Conservation (phyloP, 2,888 invertebrate species). For the Colostygia pectinataria region DNA sequence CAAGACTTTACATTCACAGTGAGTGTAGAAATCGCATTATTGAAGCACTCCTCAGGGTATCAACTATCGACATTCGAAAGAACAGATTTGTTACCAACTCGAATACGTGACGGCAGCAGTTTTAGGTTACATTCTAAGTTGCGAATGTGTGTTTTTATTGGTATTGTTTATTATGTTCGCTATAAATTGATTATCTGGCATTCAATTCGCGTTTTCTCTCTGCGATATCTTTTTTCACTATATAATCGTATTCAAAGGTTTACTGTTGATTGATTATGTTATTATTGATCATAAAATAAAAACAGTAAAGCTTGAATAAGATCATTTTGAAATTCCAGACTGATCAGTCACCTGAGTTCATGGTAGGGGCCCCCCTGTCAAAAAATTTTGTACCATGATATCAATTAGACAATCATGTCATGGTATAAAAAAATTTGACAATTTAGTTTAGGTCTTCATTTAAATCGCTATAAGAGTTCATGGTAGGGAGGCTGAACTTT, state of each 20-base stretch:
- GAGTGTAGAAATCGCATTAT: constrained; percentile 69
- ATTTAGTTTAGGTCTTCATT: too few relatives aligned
- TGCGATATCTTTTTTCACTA: neutral
- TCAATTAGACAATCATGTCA: too few relatives aligned
- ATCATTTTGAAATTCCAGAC: too few relatives aligned
- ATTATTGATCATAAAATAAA: too few relatives aligned
- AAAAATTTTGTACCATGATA: too few relatives aligned
- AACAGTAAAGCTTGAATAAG: too few relatives aligned
- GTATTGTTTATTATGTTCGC: constrained; percentile 13
- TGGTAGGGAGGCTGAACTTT: too few relatives aligned
- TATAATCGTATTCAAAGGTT: neutral
- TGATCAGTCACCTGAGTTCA: too few relatives aligned
- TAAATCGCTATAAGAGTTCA: too few relatives aligned
- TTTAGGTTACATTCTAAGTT: constrained; percentile 24
- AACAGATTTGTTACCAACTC: constrained; percentile 39
- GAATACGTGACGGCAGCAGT: constrained; percentile 19
- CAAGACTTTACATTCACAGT: constrained; percentile 65
- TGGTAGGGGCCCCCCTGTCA: too few relatives aligned
- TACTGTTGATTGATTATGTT: too few relatives aligned
- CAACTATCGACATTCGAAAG: constrained; percentile 39
- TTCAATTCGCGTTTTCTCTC: constrained; percentile 2
- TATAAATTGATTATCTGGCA: constrained; percentile 11
- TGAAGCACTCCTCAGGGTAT: constrained; percentile 58
- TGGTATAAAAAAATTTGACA: too few relatives aligned
- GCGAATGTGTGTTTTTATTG: constrained; percentile 6